Evolutionary conservation across 2,113 vertebrate genomes (phyloP).

Genomic region (Chaetorhynchus papuensis): DNA sequence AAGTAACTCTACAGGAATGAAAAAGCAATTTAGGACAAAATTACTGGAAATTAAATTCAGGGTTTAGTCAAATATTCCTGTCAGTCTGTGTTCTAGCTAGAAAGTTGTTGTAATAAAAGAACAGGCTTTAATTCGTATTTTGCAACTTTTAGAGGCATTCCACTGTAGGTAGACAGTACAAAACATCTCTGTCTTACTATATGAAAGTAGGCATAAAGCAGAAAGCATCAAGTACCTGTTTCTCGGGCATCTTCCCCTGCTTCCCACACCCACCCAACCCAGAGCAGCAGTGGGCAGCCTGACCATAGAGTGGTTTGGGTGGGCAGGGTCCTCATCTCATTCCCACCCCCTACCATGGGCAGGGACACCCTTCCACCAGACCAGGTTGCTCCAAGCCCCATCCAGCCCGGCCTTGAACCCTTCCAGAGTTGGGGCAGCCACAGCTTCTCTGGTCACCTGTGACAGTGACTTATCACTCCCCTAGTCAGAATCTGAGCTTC

Average conservation of each 20-base stretch:
- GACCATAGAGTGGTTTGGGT: neutral
- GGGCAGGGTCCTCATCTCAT: neutral
- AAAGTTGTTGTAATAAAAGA: neutral
- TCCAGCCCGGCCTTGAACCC: neutral
- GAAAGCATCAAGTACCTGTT: neutral
- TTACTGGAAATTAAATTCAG: neutral
- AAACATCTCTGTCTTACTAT: neutral
- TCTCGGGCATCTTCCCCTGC: neutral
- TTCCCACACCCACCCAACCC: neutral
- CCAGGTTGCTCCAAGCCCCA: neutral
- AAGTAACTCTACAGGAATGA: neutral
- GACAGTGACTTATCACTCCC: neutral
- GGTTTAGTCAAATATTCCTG: neutral
- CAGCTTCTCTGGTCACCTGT: neutral
- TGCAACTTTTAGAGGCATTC: neutral
- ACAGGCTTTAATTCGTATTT: neutral
- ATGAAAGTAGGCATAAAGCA: neutral
- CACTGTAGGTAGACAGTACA: neutral
- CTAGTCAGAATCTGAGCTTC: neutral
- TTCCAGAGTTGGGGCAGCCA: neutral
- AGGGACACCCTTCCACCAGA: neutral
- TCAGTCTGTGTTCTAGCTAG: neutral
- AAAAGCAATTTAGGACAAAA: neutral
- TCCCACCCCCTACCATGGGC: neutral
- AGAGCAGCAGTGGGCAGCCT: neutral